Evolutionary conservation across 92 coral and sea anemone genomes (phyloP).

Genomic region (Nematostella vectensis): DNA sequence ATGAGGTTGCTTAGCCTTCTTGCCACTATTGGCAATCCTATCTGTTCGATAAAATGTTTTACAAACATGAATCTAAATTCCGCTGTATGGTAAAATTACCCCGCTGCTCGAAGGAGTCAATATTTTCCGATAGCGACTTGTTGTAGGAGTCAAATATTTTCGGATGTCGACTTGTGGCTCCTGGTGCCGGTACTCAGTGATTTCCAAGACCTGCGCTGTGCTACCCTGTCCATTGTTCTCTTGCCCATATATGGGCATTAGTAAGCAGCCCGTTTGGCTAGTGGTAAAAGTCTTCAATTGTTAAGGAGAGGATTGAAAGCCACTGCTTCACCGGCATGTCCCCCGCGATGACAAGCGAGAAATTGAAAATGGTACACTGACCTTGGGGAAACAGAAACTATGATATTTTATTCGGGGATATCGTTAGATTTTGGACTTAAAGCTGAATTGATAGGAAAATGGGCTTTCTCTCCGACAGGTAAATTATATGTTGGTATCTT

Average conservation of each 20-base stretch:
- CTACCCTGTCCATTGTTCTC: conserved; percentile 11
- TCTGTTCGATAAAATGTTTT: no score
- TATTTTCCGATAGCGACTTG: no score
- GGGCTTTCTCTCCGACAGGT: background rate
- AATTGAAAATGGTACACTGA: background rate
- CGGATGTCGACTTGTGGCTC: conserved; percentile 31
- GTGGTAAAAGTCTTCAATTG: conserved; percentile 11
- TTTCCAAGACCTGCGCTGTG: conserved; percentile 26
- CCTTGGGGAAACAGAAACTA: background rate
- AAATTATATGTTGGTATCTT: background rate
- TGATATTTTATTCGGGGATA: background rate
- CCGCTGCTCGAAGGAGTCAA: no score
- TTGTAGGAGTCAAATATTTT: conserved; percentile 16
- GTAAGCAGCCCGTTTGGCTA: conserved; percentile 44
- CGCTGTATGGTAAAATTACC: no score
- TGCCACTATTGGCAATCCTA: no score
- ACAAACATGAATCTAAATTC: no score
- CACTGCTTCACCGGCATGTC: background rate
- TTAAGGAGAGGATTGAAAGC: conserved; percentile 14
- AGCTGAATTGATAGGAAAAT: background rate
- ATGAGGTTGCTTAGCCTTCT: no score
- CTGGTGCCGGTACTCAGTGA: conserved; percentile 34
- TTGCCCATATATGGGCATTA: conserved; percentile 42
- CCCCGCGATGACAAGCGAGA: background rate
- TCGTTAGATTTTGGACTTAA: background rate